These are phyloP conservation scores for Phallusia fumigata DNA, from an alignment of 23 tunicate species.

Conservation along the genomic window DNA sequence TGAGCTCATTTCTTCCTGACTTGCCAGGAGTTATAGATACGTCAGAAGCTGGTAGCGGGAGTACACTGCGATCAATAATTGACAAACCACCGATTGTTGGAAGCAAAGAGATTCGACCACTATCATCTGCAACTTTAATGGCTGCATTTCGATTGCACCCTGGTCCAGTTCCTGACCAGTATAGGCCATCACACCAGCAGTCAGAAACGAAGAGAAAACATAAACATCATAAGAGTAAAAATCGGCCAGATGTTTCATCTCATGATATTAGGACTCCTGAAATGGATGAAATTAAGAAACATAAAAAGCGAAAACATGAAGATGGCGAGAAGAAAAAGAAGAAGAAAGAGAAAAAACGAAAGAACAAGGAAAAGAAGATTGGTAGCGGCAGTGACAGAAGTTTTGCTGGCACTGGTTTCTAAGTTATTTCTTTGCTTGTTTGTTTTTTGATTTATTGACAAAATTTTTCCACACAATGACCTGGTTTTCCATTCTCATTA, in stretches of 20 bases:
- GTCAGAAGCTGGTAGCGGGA: constrained; percentile 47
- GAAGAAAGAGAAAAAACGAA: constrained; percentile 66
- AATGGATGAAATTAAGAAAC: constrained; percentile 60
- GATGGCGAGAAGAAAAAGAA: constrained; percentile 75
- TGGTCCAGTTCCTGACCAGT: constrained; percentile 80
- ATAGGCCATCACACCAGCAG: constrained; percentile 61
- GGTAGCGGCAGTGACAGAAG: background rate
- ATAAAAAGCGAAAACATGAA: constrained; percentile 78
- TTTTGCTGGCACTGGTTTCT: background rate
- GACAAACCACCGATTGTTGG: constrained; percentile 85
- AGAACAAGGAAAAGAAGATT: constrained; percentile 35
- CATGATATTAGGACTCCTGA: constrained; percentile 44
- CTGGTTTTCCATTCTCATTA: too few relatives aligned
- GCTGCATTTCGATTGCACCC: constrained; percentile 84
- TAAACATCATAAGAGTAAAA: constrained; percentile 69
- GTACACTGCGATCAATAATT: constrained; percentile 60
- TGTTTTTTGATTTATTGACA: constrained; percentile 11
- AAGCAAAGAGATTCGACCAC: constrained; percentile 67
- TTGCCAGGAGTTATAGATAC: constrained; percentile 66
- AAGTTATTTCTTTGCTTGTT: background rate
- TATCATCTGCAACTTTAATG: constrained; percentile 43
- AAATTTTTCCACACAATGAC: too few relatives aligned
- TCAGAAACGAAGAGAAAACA: constrained; percentile 39
- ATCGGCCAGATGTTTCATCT: constrained; percentile 49
- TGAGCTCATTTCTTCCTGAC: constrained; percentile 76